These are phyloP conservation scores for Ataeniobius toweri DNA, from an alignment of 2,797 vertebrate genomes.

Conservation along the genomic window DNA sequence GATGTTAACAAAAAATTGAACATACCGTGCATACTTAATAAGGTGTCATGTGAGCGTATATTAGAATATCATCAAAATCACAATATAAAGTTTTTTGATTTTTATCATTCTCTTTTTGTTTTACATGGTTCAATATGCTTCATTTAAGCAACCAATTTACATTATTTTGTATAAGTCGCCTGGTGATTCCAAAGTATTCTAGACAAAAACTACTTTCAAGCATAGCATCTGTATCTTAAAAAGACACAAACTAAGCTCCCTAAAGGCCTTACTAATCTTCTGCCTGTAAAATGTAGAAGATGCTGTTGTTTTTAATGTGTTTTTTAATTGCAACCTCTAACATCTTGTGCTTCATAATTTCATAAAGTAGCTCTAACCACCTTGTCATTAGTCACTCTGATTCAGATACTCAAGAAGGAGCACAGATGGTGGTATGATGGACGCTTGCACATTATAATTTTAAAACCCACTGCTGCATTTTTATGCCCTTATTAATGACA, in stretches of 20 bases:
- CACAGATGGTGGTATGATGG: conserved; percentile 54
- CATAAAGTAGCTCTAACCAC: conserved; percentile 44
- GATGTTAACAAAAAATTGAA: not conserved
- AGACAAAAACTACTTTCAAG: not conserved
- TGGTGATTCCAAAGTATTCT: not conserved
- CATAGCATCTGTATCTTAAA: not conserved
- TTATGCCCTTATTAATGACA: conserved; percentile 58
- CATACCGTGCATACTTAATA: too few relatives aligned
- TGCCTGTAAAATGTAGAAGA: conserved; percentile 40
- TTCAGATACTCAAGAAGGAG: conserved; percentile 30
- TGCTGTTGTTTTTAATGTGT: conserved; percentile 35
- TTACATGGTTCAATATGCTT: not conserved
- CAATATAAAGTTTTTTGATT: not conserved
- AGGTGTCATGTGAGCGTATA: too few relatives aligned
- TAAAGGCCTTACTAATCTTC: conserved; percentile 20
- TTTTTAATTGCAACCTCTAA: conserved; percentile 44
- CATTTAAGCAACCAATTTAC: not conserved
- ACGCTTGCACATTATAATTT: conserved; percentile 53
- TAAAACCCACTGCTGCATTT: conserved; percentile 50
- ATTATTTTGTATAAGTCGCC: not conserved
- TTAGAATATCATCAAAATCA: too few relatives aligned
- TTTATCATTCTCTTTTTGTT: not conserved
- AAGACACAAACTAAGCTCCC: conserved; percentile 10
- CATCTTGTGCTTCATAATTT: conserved; percentile 52
- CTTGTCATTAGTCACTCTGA: conserved; percentile 43